phyloP scores from a whole-genome alignment of 2,888 invertebrate genomes.

The Timandra comae region DNA sequence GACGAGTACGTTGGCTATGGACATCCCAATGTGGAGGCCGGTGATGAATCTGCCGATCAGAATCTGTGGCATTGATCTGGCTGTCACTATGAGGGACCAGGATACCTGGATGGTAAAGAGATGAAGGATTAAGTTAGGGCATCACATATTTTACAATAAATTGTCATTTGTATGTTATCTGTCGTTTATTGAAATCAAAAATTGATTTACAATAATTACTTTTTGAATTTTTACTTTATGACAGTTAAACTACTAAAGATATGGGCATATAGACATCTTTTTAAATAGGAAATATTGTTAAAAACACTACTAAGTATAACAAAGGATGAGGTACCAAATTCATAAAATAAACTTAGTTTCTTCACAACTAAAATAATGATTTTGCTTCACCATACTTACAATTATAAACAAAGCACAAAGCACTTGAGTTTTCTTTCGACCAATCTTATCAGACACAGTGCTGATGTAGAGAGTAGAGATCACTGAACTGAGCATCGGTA shows the following conservation, averaged over 20 bases:
- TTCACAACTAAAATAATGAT: no score
- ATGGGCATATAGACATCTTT: no score
- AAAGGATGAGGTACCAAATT: background rate
- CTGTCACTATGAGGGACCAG: constrained; percentile 33
- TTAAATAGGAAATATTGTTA: no score
- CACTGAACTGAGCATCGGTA: constrained; percentile 31
- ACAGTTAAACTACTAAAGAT: no score
- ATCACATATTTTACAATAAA: background rate
- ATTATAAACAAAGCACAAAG: constrained; percentile 21
- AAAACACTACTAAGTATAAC: no score
- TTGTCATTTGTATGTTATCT: no score
- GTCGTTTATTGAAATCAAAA: no score
- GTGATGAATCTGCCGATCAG: constrained; percentile 60
- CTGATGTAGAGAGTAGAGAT: constrained; percentile 19
- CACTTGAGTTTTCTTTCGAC: constrained; percentile 29
- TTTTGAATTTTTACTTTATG: no score
- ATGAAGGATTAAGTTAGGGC: background rate
- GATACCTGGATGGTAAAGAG: constrained; percentile 25
- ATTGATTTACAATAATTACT: no score
- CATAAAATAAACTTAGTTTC: no score
- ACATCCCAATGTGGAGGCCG: constrained; percentile 42
- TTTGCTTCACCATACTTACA: no score
- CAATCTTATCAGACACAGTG: constrained; percentile 27
- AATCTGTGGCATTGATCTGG: constrained; percentile 30
- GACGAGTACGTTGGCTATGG: constrained; percentile 60